Evolutionary conservation across 2,888 invertebrate species (phyloP).

Genomic region (Thelaira solivaga): DNA sequence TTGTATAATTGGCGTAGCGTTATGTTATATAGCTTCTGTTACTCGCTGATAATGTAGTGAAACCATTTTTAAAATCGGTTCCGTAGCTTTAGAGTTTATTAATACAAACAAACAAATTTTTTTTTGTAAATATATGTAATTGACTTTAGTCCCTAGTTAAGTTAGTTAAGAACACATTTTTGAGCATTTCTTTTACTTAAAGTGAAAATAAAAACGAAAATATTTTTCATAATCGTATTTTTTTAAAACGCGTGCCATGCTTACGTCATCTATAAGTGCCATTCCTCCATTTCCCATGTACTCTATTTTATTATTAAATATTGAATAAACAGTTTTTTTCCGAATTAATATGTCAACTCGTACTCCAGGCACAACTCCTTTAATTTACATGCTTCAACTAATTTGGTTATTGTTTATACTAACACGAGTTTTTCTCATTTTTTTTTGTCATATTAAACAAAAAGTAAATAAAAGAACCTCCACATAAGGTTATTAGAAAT

Average conservation of each 20-base stretch:
- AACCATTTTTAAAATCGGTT: no score
- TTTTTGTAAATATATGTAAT: no score
- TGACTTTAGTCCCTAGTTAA: no score
- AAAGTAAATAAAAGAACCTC: conserved; percentile 8
- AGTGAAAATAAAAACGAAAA: no score
- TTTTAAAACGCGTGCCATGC: conserved; percentile 49
- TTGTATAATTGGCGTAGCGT: no score
- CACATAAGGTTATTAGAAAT: conserved; percentile 33
- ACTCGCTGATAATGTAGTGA: no score
- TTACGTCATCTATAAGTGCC: conserved; percentile 38
- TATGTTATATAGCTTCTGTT: no score
- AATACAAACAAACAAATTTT: no score
- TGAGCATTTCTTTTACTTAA: no score
- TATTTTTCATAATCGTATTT: neutral
- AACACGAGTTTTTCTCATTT: conserved; percentile 1
- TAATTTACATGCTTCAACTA: conserved; percentile 28
- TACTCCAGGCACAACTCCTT: conserved; percentile 17
- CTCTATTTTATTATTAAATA: conserved; percentile 20
- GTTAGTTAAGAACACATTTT: no score
- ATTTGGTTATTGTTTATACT: conserved; percentile 53
- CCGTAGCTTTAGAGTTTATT: no score
- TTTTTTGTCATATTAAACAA: no score
- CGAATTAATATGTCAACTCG: neutral
- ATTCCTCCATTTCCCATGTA: conserved; percentile 38
- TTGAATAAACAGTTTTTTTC: conserved; percentile 11